phyloP scores from a whole-genome alignment of 2,113 vertebrate genomes.

The Ptilorrhoa leucosticta region DNA sequence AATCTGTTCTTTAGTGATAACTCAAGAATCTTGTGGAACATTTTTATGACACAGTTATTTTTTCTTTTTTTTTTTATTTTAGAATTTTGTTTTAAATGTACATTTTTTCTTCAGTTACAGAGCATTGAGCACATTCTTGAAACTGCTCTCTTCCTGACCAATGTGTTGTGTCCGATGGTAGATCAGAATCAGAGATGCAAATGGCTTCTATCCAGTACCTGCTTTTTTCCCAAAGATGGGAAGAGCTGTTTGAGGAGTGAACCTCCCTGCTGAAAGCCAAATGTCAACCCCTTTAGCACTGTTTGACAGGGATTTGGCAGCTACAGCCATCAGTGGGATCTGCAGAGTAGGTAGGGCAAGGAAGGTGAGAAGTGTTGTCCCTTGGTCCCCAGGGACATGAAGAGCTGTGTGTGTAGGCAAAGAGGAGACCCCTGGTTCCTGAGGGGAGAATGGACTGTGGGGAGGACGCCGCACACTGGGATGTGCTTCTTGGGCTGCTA shows the following conservation, averaged over 20 bases:
- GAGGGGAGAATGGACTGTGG: fast-evolving
- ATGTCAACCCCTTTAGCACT: not conserved
- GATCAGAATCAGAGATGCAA: not conserved
- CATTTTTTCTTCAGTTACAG: not conserved
- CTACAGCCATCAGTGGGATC: not conserved
- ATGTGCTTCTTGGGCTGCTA: not conserved
- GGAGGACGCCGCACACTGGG: not conserved
- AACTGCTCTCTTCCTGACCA: not conserved
- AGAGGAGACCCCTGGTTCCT: not conserved
- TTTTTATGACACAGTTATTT: not conserved
- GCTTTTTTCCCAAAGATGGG: not conserved
- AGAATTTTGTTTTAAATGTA: not conserved
- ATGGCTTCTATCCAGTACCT: not conserved
- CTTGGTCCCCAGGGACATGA: not conserved
- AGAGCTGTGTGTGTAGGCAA: fast-evolving
- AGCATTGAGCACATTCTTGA: not conserved
- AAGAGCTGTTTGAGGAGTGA: not conserved
- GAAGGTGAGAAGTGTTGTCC: fast-evolving
- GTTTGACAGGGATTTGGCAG: not conserved
- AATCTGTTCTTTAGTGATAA: not conserved
- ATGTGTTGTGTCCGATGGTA: fast-evolving
- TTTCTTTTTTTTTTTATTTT: not conserved
- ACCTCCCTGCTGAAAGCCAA: not conserved
- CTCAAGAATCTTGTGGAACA: not conserved
- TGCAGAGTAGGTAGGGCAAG: not conserved